Conservation (phyloP, 2,797 vertebrate species). For the Leptatherina wallacei region DNA sequence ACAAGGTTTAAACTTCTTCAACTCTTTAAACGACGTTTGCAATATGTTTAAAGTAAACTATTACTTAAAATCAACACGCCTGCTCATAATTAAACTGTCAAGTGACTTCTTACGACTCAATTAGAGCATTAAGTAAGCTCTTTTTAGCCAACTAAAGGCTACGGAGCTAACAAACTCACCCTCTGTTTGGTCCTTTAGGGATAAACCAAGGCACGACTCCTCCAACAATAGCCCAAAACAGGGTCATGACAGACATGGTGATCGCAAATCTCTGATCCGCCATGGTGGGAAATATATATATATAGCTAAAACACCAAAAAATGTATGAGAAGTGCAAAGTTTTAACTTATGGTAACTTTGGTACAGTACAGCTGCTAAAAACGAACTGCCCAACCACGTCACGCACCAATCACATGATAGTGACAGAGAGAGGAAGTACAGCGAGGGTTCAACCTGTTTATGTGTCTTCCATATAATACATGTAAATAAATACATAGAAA, state of each 20-base stretch:
- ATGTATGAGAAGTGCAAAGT: constrained; percentile 19
- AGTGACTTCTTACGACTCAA: background rate
- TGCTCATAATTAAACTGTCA: background rate
- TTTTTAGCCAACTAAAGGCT: constrained; percentile 32
- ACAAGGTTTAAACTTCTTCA: background rate
- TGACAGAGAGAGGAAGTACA: constrained; percentile 12
- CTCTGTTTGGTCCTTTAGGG: constrained; percentile 94
- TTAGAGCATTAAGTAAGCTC: background rate
- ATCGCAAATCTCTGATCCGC: constrained; percentile 86
- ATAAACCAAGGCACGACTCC: constrained; percentile 91
- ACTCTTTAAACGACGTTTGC: accelerated
- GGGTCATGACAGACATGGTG: constrained; percentile 90
- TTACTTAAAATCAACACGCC: accelerated
- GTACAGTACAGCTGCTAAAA: background rate
- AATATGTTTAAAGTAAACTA: background rate
- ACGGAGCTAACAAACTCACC: constrained; percentile 86
- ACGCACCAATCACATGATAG: constrained; percentile 61
- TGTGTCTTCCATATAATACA: too few relatives aligned
- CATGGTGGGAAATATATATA: constrained; percentile 77
- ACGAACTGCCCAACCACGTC: constrained; percentile 20
- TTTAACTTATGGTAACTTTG: constrained; percentile 27
- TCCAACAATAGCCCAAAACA: constrained; percentile 93
- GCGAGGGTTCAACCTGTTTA: background rate
- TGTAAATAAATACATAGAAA: too few relatives aligned
- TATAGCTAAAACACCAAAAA: background rate